Conservation (phyloP, 1,140 invertebrate genomes). For the Cotesia chilonis region DNA sequence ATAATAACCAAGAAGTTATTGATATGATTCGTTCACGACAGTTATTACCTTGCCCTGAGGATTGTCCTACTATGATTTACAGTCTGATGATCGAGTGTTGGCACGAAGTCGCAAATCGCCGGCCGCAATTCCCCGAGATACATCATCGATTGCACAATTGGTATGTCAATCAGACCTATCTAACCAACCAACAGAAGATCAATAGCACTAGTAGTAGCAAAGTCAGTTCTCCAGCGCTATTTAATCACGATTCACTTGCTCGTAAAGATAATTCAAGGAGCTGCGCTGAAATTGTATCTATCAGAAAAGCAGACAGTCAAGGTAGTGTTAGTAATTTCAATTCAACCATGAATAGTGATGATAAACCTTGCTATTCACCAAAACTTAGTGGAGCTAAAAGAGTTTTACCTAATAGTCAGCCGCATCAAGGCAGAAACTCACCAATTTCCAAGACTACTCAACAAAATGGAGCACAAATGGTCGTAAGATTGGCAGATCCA, state of each 20-base stretch:
- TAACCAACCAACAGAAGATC: slow-evolving; percentile 49
- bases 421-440: slow-evolving; percentile 39
- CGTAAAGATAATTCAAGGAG: slow-evolving; percentile 31
- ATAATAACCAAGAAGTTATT: slow-evolving; percentile 97
- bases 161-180: slow-evolving; percentile 66
- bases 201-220: slow-evolving; percentile 43
- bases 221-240: slow-evolving; percentile 50
- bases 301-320: slow-evolving; percentile 35
- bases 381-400: slow-evolving; percentile 58
- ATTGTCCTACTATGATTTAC: slow-evolving; percentile 91
- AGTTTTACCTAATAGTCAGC: slow-evolving; percentile 48
- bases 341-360: slow-evolving; percentile 44
- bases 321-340: slow-evolving; percentile 45
- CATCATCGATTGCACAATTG: slow-evolving; percentile 78
- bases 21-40: slow-evolving; percentile 94
- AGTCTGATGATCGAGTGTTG: slow-evolving; percentile 97
- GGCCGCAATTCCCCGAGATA: slow-evolving; percentile 90
- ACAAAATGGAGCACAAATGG: slow-evolving; percentile 57
- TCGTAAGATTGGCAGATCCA: slow-evolving; percentile 58
- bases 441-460: slow-evolving; percentile 50
- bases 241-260: slow-evolving; percentile 20
- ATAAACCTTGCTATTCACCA: slow-evolving; percentile 57
- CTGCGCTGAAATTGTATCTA: slow-evolving; percentile 41
- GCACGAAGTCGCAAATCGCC: slow-evolving; percentile 88
- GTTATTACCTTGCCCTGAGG: slow-evolving; percentile 90